Evolutionary conservation across 2,888 invertebrate species (phyloP).

Genomic region (Ectemnius cavifrons): DNA sequence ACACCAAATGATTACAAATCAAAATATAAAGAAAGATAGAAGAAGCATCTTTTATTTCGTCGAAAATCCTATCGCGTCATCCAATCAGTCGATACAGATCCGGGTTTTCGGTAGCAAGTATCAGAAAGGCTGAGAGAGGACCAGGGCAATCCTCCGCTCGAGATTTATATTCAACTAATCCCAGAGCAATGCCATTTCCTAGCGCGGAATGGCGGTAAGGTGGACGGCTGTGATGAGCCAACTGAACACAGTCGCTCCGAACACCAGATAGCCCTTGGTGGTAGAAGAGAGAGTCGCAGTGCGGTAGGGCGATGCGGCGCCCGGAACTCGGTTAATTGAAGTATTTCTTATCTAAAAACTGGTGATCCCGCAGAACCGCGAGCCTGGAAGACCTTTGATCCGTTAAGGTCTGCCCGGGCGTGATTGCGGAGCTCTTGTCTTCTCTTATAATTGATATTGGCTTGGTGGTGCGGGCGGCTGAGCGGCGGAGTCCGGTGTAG

Average conservation of each 20-base stretch:
- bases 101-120: not conserved
- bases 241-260: too few species aligned
- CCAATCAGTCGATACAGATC: constrained; percentile 21
- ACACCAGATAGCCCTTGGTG: constrained; percentile 3
- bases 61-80: constrained; percentile 12
- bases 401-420: constrained; percentile 74
- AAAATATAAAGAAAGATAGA: too few species aligned
- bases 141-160: constrained; percentile 9
- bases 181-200: constrained; percentile 46
- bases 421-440: constrained; percentile 76
- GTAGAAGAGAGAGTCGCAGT: constrained; percentile 36
- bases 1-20: too few species aligned
- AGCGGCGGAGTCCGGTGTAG: constrained; percentile 34
- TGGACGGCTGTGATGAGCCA: constrained; percentile 14
- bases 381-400: constrained; percentile 72
- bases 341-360: constrained; percentile 77
- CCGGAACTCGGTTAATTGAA: constrained; percentile 74
- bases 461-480: constrained; percentile 55
- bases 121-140: constrained; percentile 4
- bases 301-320: too few species aligned
- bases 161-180: constrained; percentile 58
- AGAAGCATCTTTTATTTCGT: too few species aligned
- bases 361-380: constrained; percentile 71
- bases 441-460: constrained; percentile 78
- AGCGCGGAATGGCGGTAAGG: constrained; percentile 25